Evolutionary conservation across 1,140 invertebrate genomes (phyloP).

Genomic region (Drosophila erecta): DNA sequence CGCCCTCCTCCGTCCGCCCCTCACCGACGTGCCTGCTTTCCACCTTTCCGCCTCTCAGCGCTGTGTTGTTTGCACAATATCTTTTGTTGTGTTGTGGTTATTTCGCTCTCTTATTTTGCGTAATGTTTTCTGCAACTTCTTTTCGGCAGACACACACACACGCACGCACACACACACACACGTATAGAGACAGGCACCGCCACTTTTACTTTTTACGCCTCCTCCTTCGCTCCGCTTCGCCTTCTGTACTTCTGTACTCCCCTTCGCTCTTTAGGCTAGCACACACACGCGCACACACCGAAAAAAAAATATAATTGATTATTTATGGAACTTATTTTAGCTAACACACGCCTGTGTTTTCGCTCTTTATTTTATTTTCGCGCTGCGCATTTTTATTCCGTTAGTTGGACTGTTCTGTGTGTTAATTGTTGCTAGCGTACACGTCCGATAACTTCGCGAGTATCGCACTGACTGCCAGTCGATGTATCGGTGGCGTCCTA

Average conservation of each 20-base stretch:
- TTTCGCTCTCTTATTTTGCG: constrained; percentile 51
- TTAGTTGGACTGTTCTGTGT: not conserved
- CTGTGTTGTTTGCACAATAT: constrained; percentile 58
- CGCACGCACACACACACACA: constrained; percentile 30
- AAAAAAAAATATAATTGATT: constrained; percentile 36
- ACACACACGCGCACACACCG: constrained; percentile 9
- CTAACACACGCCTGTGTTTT: constrained; percentile 16
- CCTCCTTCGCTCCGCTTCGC: constrained; percentile 5
- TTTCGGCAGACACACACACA: constrained; percentile 54
- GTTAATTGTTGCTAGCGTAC: not conserved
- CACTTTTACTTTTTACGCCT: constrained; percentile 72
- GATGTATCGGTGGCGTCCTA: not conserved
- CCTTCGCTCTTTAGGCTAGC: not conserved
- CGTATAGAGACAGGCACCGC: constrained; percentile 37
- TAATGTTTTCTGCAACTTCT: constrained; percentile 78
- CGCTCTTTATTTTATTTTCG: constrained; percentile 1
- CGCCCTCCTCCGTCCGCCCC: not conserved
- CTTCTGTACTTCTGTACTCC: not conserved
- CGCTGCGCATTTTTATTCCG: constrained; percentile 23
- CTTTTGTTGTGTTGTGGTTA: constrained; percentile 39
- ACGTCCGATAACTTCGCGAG: not conserved
- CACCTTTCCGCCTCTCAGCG: not conserved
- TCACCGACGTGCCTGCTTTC: constrained; percentile 1
- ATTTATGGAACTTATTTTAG: not conserved
- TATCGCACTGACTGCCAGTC: not conserved